Percentiles rank a stretch among this genome's conserved stretches.
phyloP scores from a whole-genome alignment of 92 coral and sea anemone genomes.

The Montipora capitata region DNA sequence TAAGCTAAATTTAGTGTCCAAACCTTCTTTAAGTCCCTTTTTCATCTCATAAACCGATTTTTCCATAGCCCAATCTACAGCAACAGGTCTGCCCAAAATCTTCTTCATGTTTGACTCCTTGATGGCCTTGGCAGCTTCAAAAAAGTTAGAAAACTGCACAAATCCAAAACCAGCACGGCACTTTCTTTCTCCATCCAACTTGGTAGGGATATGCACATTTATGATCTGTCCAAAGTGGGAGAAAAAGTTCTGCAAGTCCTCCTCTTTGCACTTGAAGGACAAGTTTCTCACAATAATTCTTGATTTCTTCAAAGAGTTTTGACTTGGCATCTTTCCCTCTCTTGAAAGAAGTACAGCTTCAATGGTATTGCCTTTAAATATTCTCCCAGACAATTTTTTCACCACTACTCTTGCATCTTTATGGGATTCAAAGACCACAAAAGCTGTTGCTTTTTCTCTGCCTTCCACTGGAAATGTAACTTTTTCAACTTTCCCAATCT shows the following conservation, averaged over 20 bases:
- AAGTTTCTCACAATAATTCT: constrained; percentile 91
- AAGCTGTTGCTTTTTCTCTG: constrained; percentile 83
- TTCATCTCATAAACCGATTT: constrained; percentile 69
- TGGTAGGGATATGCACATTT: constrained; percentile 81
- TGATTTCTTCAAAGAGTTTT: constrained; percentile 82
- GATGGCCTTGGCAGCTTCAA: constrained; percentile 95
- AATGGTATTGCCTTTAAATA: constrained; percentile 76
- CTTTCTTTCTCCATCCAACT: constrained; percentile 79
- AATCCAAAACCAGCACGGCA: constrained; percentile 91
- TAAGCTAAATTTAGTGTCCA: not conserved
- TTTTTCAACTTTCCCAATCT: constrained; percentile 80
- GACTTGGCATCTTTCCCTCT: constrained; percentile 74
- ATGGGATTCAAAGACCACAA: constrained; percentile 75
- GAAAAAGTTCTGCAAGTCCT: constrained; percentile 78
- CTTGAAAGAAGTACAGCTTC: constrained; percentile 83
- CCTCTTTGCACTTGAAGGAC: constrained; percentile 90
- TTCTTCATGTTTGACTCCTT: constrained; percentile 89
- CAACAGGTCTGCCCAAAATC: constrained; percentile 91
- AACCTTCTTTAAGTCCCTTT: constrained; percentile 41
- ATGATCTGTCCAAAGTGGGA: constrained; percentile 81
- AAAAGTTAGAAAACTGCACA: constrained; percentile 91
- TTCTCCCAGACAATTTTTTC: constrained; percentile 74
- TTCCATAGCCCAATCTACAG: constrained; percentile 95
- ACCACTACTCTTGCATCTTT: constrained; percentile 87
- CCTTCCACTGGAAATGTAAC: constrained; percentile 88